These are phyloP conservation scores for Toxostoma redivivum DNA, from an alignment of 2,113 vertebrate species.

Conservation along the genomic window DNA sequence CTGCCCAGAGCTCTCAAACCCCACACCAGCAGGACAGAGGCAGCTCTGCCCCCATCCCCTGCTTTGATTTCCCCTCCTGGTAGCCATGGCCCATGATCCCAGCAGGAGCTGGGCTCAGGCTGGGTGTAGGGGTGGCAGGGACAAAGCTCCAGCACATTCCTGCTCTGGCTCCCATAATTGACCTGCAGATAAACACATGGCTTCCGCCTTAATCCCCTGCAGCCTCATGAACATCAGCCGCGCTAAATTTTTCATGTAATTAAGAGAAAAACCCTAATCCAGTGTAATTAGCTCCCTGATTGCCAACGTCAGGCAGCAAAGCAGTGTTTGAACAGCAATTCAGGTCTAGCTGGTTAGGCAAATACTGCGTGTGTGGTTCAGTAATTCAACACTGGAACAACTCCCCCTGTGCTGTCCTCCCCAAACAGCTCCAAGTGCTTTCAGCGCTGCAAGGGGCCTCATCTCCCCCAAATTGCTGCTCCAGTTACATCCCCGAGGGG, in stretches of 20 bases:
- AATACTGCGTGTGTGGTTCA: conserved; percentile 52
- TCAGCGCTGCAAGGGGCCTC: not conserved
- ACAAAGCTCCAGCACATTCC: not conserved
- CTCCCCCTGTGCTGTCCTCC: not conserved
- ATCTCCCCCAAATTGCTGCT: not conserved
- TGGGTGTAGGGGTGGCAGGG: not conserved
- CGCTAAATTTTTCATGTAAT: conserved; percentile 76
- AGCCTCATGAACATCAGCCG: conserved; percentile 61
- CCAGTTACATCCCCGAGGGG: not conserved
- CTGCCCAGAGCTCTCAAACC: not conserved
- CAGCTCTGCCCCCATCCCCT: not conserved
- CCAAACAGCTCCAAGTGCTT: not conserved
- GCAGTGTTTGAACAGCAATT: conserved; percentile 73
- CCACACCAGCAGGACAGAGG: fast-evolving
- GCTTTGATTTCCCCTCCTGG: not conserved
- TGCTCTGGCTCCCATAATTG: not conserved
- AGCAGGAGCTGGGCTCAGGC: not conserved
- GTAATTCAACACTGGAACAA: not conserved
- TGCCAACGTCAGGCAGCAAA: conserved; percentile 67
- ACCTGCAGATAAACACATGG: conserved; percentile 45
- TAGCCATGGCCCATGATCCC: not conserved
- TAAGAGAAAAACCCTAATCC: conserved; percentile 77
- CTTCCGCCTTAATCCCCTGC: conserved; percentile 59
- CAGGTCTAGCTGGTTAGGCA: conserved; percentile 68
- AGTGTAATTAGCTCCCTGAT: conserved; percentile 79